Conservation (phyloP, 1,140 invertebrate species). For the Zaprionus africanus region DNA sequence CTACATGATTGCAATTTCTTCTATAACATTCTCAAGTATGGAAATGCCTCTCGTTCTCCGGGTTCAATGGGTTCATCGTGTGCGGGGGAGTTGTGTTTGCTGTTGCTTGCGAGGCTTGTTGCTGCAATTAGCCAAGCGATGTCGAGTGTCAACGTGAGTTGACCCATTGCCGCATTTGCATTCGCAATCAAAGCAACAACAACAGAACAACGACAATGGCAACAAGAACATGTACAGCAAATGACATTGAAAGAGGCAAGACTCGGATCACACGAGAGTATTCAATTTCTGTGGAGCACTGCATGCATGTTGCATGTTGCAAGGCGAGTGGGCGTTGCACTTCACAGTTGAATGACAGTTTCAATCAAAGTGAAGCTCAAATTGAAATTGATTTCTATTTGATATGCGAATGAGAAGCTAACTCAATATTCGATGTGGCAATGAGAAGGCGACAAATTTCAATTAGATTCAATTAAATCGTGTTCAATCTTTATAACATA, state of each 20-base stretch:
- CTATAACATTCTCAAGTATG: too few species aligned
- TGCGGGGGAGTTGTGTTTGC: constrained; percentile 16
- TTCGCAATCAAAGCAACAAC: constrained; percentile 64
- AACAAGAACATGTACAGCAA: constrained; percentile 29
- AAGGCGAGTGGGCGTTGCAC: neutral
- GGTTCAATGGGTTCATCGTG: constrained; percentile 26
- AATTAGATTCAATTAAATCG: neutral
- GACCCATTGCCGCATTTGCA: constrained; percentile 63
- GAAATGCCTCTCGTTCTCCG: neutral
- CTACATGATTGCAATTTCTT: constrained; percentile 2
- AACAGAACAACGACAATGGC: constrained; percentile 12
- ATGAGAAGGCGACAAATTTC: constrained; percentile 1
- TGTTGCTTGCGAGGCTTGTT: constrained; percentile 51
- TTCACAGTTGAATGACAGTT: constrained; percentile 11
- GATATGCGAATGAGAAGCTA: neutral
- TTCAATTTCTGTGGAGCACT: constrained; percentile 40
- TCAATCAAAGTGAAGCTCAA: neutral
- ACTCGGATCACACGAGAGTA: constrained; percentile 3
- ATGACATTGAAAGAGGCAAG: constrained; percentile 17
- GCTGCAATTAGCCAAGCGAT: constrained; percentile 66
- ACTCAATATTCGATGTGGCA: neutral
- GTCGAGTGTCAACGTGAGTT: constrained; percentile 68
- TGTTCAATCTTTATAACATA: neutral
- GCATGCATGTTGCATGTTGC: constrained; percentile 17
- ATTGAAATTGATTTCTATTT: constrained; percentile 2